Percentiles rank a stretch among this genome's conserved stretches.
Conservation (phyloP, 53 echinoderm and acorn worm species). For the Echinometra lucunter region DNA sequence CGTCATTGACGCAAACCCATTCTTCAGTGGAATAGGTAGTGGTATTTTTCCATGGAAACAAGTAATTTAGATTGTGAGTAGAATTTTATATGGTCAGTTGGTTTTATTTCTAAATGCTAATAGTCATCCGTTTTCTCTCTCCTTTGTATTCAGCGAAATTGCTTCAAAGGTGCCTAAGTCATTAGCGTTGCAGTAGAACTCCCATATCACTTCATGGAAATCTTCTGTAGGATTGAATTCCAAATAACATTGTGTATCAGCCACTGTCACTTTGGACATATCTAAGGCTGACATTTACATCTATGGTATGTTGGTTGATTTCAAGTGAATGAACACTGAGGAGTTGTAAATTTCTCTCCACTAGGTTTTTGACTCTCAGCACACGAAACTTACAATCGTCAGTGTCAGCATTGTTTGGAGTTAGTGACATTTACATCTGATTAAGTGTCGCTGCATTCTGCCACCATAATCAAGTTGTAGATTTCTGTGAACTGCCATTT, state of each 20-base stretch:
- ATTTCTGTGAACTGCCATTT: background rate
- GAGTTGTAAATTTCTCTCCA: background rate
- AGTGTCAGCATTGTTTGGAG: background rate
- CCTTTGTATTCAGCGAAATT: background rate
- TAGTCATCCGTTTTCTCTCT: background rate
- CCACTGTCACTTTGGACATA: background rate
- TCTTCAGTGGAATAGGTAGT: background rate
- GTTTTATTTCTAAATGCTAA: background rate
- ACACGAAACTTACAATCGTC: background rate
- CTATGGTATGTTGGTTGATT: background rate
- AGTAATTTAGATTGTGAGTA: background rate
- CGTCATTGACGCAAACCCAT: background rate
- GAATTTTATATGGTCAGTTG: background rate
- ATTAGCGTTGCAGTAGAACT: background rate
- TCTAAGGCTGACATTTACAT: background rate
- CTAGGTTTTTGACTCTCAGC: background rate
- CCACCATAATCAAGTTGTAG: background rate
- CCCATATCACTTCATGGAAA: background rate
- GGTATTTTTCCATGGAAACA: constrained; percentile 33
- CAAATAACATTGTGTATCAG: background rate
- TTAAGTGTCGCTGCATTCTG: background rate
- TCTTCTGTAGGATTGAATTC: background rate
- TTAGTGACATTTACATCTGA: background rate
- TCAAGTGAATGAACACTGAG: background rate
- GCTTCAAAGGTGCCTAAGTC: background rate